Evolutionary conservation across 1,140 invertebrate genomes (phyloP).

Genomic region (Sitodiplosis mosellana): DNA sequence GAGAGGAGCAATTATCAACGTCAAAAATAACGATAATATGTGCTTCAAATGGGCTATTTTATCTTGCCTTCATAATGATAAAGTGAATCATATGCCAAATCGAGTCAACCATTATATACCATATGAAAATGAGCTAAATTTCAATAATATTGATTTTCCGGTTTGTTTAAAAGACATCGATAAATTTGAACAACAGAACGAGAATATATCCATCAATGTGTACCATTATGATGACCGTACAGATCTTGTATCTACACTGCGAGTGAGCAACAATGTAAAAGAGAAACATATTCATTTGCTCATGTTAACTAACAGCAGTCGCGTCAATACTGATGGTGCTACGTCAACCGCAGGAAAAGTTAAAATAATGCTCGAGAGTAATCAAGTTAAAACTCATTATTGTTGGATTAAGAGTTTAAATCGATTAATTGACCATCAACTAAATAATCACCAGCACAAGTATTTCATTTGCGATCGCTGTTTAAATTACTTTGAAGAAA

Average conservation of each 20-base stretch:
- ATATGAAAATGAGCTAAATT: not conserved
- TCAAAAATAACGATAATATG: slow-evolving; percentile 12
- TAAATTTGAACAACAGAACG: slow-evolving; percentile 5
- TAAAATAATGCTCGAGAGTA: no score
- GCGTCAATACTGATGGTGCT: no score
- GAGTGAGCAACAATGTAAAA: not conserved
- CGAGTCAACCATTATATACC: not conserved
- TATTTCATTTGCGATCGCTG: slow-evolving; percentile 16
- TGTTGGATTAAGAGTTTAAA: slow-evolving; percentile 15
- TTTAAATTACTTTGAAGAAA: slow-evolving; percentile 9
- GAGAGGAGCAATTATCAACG: slow-evolving; percentile 13
- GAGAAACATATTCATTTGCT: slow-evolving; percentile 5
- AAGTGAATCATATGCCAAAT: not conserved
- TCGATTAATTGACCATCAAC: slow-evolving; percentile 12
- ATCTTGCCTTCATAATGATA: slow-evolving; percentile 7
- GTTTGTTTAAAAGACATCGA: slow-evolving; percentile 5
- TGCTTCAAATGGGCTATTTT: slow-evolving; percentile 15
- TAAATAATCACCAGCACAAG: slow-evolving; percentile 9
- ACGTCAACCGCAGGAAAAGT: no score
- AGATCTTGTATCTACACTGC: not conserved
- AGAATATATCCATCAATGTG: not conserved
- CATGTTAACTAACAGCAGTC: slow-evolving; percentile 1
- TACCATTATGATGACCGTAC: not conserved
- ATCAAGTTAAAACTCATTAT: slow-evolving; percentile 8
- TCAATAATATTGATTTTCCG: slow-evolving; percentile 5